phyloP scores from a whole-genome alignment of 2,113 vertebrate genomes.

The Okapia johnstoni region DNA sequence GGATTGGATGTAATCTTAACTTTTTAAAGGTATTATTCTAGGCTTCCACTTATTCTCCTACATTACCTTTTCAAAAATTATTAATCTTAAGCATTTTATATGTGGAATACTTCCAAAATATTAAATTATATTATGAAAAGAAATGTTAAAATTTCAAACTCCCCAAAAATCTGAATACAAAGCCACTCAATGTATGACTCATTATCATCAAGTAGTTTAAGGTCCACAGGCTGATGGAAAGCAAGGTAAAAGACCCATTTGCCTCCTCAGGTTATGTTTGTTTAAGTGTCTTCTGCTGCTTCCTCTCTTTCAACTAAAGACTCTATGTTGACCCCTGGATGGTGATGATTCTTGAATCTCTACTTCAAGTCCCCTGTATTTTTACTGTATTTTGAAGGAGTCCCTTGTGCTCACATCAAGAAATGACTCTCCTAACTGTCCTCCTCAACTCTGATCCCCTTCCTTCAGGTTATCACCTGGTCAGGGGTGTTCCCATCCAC shows the following conservation, averaged over 20 bases:
- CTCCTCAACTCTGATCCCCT: neutral
- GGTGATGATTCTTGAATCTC: neutral
- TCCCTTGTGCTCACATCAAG: neutral
- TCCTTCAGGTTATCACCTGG: neutral
- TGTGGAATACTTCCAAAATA: neutral
- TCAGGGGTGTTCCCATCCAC: neutral
- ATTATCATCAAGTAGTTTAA: neutral
- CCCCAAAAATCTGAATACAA: neutral
- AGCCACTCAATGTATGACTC: neutral
- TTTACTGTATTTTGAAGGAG: neutral
- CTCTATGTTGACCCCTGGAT: neutral
- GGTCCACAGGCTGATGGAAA: neutral
- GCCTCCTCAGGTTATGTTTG: rapidly evolving
- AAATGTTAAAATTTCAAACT: neutral
- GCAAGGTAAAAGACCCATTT: neutral
- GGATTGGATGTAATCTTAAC: neutral
- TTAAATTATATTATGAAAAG: neutral
- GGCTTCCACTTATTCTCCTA: neutral
- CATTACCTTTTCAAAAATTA: neutral
- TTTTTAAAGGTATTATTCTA: neutral
- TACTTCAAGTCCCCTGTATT: neutral
- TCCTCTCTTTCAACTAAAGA: no score
- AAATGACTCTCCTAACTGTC: neutral
- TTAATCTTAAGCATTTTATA: neutral
- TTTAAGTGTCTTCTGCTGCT: neutral